Percentiles rank a stretch among this genome's conserved stretches.
Evolutionary conservation across 2,797 vertebrate genomes (phyloP).

Genomic region (Pipistrellus pipistrellus): DNA sequence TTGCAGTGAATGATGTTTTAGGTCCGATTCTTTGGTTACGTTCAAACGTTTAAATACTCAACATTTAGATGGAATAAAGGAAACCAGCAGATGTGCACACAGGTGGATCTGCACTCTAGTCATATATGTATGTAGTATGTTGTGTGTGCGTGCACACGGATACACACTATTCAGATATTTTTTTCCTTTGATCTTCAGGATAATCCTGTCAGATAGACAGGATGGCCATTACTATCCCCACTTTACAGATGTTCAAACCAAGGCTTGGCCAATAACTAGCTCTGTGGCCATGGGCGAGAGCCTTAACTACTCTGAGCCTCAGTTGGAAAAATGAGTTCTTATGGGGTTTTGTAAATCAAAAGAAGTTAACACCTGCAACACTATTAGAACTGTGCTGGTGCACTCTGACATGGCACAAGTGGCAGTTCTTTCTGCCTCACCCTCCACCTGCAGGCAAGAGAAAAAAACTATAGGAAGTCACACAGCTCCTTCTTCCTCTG

Average conservation of each 20-base stretch:
- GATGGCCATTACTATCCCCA: not conserved
- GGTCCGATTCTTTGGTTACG: not conserved
- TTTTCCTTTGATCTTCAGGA: not conserved
- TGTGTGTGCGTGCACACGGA: rapidly evolving
- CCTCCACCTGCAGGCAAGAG: not conserved
- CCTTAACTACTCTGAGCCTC: not conserved
- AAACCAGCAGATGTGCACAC: not conserved
- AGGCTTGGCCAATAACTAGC: not conserved
- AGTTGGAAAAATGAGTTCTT: not conserved
- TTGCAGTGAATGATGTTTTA: not conserved
- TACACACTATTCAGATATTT: not conserved
- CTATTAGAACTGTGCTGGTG: not conserved
- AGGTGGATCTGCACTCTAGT: not conserved
- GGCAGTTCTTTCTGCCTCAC: not conserved
- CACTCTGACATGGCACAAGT: rapidly evolving
- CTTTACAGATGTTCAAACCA: not conserved
- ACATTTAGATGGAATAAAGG: not conserved
- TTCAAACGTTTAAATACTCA: not conserved
- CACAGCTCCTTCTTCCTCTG: not conserved
- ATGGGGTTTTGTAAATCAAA: not conserved
- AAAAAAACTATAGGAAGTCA: not conserved
- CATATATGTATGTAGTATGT: not conserved
- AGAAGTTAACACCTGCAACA: not conserved
- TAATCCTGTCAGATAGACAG: not conserved
- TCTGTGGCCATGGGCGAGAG: not conserved